phyloP scores from a whole-genome alignment of 2,888 invertebrate species.

The Lochmaea capreae region DNA sequence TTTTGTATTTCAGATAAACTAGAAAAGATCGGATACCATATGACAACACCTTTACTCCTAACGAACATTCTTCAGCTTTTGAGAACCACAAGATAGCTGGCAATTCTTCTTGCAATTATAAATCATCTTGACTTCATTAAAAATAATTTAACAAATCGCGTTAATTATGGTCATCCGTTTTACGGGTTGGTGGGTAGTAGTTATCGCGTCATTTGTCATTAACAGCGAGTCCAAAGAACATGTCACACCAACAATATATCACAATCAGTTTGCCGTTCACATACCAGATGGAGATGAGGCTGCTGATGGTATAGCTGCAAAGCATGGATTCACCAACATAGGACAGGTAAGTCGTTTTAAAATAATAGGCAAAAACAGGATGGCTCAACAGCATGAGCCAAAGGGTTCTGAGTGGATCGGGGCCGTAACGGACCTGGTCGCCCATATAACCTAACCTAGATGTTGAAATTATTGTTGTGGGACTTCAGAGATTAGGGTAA shows the following conservation, averaged over 20 bases:
- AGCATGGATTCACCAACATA: constrained; percentile 87
- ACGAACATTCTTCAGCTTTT: neutral
- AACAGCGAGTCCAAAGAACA: constrained; percentile 43
- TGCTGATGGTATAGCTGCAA: constrained; percentile 81
- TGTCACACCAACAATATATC: constrained; percentile 69
- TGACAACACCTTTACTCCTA: neutral
- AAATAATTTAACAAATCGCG: neutral
- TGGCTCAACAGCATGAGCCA: too few species aligned
- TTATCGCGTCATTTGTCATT: constrained; percentile 33
- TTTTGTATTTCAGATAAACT: neutral
- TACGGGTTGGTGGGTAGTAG: constrained; percentile 39
- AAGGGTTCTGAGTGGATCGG: too few species aligned
- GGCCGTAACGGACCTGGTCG: too few species aligned
- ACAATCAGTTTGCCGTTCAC: constrained; percentile 88
- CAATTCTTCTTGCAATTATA: neutral
- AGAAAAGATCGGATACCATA: neutral
- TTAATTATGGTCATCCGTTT: neutral
- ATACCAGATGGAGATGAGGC: constrained; percentile 79
- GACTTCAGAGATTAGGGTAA: too few species aligned
- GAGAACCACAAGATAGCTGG: neutral
- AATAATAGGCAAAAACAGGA: too few species aligned
- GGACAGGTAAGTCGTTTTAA: constrained; percentile 79
- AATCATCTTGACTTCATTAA: neutral
- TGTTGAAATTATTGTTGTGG: neutral
- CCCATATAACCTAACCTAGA: too few species aligned